Evolutionary conservation across 30 jellyfish, hydroid and myxozoan genomes (phyloP).

Genomic region (Aurelia sp.): DNA sequence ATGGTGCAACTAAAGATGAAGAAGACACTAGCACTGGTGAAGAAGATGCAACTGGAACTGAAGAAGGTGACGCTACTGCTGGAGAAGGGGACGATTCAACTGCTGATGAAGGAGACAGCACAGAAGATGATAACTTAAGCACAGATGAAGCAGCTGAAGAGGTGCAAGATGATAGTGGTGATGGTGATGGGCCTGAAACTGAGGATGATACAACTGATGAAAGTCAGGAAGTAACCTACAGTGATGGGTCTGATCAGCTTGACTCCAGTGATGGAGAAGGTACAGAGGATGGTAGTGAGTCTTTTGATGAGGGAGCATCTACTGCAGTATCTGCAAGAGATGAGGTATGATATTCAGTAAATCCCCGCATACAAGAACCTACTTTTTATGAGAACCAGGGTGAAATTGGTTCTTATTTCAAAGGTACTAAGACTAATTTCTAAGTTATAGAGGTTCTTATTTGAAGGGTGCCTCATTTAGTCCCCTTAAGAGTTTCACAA

Average conservation of each 20-base stretch:
- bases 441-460: too few relatives aligned
- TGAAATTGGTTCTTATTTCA: too few relatives aligned
- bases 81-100: constrained; percentile 3
- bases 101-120: neutral
- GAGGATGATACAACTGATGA: constrained; percentile 21
- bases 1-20: neutral
- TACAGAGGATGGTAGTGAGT: neutral
- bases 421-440: too few relatives aligned
- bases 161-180: constrained; percentile 5
- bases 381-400: too few relatives aligned
- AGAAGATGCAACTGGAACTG: constrained; percentile 2
- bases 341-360: neutral
- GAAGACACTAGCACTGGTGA: neutral
- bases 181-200: neutral
- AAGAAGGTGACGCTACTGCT: constrained; percentile 6
- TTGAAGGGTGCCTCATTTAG: too few relatives aligned
- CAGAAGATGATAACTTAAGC: neutral
- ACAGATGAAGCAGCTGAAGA: constrained; percentile 8
- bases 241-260: too few relatives aligned
- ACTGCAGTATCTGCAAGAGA: neutral
- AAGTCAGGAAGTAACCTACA: neutral
- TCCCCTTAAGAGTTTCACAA: too few relatives aligned
- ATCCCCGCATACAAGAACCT: too few relatives aligned
- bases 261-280: constrained; percentile 2
- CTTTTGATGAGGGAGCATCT: constrained; percentile 2